Base-by-base conservation (phyloP, 2,113 vertebrate genomes). In the Pholis gunnellus region DNA sequence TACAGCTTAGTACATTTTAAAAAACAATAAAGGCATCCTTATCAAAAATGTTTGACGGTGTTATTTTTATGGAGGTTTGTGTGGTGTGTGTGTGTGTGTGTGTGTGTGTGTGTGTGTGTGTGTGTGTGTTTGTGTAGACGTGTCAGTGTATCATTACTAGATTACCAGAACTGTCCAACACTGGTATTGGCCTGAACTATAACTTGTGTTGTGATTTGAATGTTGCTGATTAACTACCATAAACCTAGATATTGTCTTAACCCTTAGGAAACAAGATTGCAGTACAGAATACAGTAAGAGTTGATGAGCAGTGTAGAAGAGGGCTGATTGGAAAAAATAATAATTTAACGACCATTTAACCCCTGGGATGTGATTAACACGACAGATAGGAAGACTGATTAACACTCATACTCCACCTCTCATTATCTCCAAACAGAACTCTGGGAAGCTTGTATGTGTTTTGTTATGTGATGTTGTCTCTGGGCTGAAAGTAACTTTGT, bases 191-290 rank as follows among this genome's bases (percentile, higher is more conserved):
- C 25, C 9, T 56, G 5, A 54, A 54, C 15, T 70, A 11, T 34
- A 81, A 36, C 22, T 61, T 34, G 13, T 38, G 10, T 34, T 18
- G 40, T 56, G 64, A 22, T 44, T 46, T 34, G 9, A 40, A 7
- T 42, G 42, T 20, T 60, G 14, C 10, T 42, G 48, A 82, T 76
- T 59, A 82, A 59, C 71, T 57, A 48, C 8, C 2, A 25, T 34
- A 50, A 25, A 11, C 13, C 18, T 31, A 36, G 56, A 64, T 4
- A 3, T 3, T 20, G 2, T 52, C 3, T 54, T 22, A 52, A 64
- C 31, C 50, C 79, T 72, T 64, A 63, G 5, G 44, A 38, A 50
- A 9, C 15, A 5, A 34, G 1, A 22, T 34, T 29, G 15, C 25
- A 29, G 8, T 20, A 20, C 25, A 48, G 25, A 27, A 44, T 18